phyloP scores from a whole-genome alignment of 2,888 invertebrate species.

The Dione vanillae region DNA sequence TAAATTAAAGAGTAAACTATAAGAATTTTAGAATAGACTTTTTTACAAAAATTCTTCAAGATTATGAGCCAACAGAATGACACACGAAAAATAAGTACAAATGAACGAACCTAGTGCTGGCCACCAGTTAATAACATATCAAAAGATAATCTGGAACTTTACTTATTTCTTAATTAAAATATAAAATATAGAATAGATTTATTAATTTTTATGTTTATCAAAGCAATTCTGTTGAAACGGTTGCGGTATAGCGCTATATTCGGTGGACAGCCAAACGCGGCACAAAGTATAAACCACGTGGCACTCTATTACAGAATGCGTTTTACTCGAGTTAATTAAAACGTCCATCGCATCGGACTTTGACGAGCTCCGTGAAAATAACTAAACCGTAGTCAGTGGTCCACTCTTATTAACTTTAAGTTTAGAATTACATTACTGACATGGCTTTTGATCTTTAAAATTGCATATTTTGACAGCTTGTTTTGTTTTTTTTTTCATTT shows the following conservation, averaged over 20 bases:
- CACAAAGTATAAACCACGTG: conserved; percentile 26
- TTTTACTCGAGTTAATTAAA: conserved; percentile 64
- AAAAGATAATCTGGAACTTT: too few species aligned
- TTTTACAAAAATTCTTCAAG: too few species aligned
- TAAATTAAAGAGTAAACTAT: too few species aligned
- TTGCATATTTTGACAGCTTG: background rate
- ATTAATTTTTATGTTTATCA: background rate
- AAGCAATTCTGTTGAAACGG: conserved; percentile 1
- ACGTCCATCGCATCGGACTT: conserved; percentile 53
- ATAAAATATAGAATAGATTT: too few species aligned
- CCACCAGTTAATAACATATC: background rate
- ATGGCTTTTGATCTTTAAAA: background rate
- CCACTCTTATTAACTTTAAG: background rate
- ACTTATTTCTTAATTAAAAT: too few species aligned
- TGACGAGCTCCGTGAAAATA: conserved; percentile 10
- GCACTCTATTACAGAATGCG: conserved; percentile 46
- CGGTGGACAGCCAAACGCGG: background rate
- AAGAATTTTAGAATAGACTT: too few species aligned
- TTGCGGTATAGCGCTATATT: conserved; percentile 7
- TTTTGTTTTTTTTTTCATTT: background rate
- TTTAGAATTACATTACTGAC: background rate
- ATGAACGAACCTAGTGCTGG: too few species aligned
- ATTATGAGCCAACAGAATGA: too few species aligned
- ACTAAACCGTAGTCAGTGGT: background rate
- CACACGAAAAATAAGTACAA: too few species aligned